These are phyloP conservation scores for Sebastes cheni DNA, from an alignment of 2,797 vertebrate genomes.

Conservation along the genomic window DNA sequence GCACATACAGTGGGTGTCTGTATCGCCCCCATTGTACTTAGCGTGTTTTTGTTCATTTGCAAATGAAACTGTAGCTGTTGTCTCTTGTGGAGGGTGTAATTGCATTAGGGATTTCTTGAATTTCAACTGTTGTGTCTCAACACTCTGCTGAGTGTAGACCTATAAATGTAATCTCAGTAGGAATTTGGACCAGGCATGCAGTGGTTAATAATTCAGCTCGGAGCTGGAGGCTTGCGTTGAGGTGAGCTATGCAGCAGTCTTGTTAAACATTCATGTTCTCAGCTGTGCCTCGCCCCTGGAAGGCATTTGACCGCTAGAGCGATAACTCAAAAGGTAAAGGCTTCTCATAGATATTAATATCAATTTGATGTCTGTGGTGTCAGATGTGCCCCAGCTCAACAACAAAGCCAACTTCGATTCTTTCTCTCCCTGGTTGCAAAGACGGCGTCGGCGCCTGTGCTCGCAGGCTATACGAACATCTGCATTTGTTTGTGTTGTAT, in stretches of 20 bases:
- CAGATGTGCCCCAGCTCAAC: conserved; percentile 45
- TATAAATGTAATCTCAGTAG: conserved; percentile 68
- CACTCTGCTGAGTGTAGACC: conserved; percentile 36
- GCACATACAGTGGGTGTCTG: neutral
- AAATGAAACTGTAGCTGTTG: conserved; percentile 11
- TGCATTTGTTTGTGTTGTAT: conserved; percentile 9
- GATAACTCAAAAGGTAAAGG: conserved; percentile 78
- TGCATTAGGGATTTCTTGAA: conserved; percentile 47
- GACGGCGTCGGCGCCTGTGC: neutral
- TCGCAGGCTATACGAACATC: neutral
- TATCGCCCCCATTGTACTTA: neutral
- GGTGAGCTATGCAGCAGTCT: conserved; percentile 72
- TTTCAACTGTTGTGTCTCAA: conserved; percentile 54
- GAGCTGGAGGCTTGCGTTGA: conserved; percentile 73
- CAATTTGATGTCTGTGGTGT: conserved; percentile 69
- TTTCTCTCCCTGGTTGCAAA: neutral
- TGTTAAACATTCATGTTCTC: conserved; percentile 83
- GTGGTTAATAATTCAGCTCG: conserved; percentile 77
- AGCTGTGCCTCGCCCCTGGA: conserved; percentile 64
- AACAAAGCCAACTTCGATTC: conserved; percentile 8
- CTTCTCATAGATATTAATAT: conserved; percentile 77
- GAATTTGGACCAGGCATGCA: conserved; percentile 63
- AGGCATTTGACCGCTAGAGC: conserved; percentile 75
- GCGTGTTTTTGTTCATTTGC: neutral
- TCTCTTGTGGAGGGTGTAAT: conserved; percentile 35